A percentile compares a stretch with the other conserved stretches of the same genome.
phyloP scores from a whole-genome alignment of 1,140 invertebrate genomes.

The Diorhabda carinulata region DNA sequence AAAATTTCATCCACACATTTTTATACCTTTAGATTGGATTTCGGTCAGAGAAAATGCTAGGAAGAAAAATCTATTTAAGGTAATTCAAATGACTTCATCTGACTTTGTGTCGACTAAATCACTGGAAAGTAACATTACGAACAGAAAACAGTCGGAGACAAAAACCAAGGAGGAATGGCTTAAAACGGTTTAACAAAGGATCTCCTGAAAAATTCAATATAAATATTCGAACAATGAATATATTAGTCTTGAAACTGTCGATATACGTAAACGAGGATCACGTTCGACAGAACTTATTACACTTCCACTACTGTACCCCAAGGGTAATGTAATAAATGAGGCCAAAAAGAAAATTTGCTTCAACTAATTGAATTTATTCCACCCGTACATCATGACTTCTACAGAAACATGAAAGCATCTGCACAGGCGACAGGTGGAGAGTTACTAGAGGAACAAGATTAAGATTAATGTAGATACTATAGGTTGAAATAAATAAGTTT shows the following conservation, averaged over 20 bases:
- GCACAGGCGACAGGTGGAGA: constrained; percentile 4
- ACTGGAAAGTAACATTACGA: constrained; percentile 14
- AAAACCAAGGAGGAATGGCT: constrained; percentile 20
- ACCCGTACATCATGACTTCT: constrained; percentile 14
- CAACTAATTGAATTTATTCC: constrained; percentile 18
- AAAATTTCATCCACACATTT: constrained; percentile 23
- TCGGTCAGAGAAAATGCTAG: constrained; percentile 20
- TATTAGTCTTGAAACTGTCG: neutral
- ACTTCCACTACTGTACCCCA: constrained; percentile 10
- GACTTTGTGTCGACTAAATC: constrained; percentile 10
- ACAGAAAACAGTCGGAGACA: constrained; percentile 12
- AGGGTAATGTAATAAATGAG: constrained; percentile 5
- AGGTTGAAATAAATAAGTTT: neutral
- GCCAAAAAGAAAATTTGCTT: constrained; percentile 12
- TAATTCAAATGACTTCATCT: constrained; percentile 10
- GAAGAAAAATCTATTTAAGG: constrained; percentile 20
- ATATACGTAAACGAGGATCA: no score
- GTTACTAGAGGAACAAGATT: neutral
- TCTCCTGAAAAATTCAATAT: neutral
- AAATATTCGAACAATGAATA: constrained; percentile 12
- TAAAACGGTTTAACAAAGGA: constrained; percentile 21
- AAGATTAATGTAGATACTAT: neutral
- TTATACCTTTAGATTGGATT: constrained; percentile 23
- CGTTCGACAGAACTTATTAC: no score
- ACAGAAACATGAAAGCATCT: constrained; percentile 11